Percentiles rank a stretch among this genome's conserved stretches.
Conservation (phyloP, 2,113 vertebrate genomes). For the Vicugna pacos region DNA sequence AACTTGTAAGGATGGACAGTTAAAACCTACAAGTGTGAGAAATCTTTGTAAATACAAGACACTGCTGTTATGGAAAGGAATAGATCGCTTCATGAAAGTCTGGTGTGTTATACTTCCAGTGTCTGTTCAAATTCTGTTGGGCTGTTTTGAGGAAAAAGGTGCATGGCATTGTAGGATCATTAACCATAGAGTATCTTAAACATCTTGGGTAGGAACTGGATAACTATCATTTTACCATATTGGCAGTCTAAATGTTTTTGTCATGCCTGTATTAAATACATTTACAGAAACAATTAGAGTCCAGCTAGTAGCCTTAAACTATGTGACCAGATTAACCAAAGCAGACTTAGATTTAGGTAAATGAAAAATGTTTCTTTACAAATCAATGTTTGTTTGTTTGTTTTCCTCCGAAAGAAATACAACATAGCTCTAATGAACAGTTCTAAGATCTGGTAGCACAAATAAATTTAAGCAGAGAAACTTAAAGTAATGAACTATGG, state of each 20-base stretch:
- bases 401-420: constrained; percentile 9
- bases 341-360: neutral
- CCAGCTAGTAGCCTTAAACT: constrained; percentile 4
- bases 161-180: neutral
- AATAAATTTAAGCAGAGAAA: constrained; percentile 65
- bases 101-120: neutral
- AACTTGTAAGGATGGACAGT: neutral
- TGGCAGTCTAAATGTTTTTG: neutral
- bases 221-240: neutral
- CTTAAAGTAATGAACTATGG: constrained; percentile 29
- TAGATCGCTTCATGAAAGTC: neutral
- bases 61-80: neutral
- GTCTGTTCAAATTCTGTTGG: neutral
- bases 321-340: constrained; percentile 11
- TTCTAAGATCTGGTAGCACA: constrained; percentile 59
- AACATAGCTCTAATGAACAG: neutral
- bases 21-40: constrained; percentile 13
- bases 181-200: neutral
- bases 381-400: neutral
- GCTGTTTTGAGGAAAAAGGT: neutral
- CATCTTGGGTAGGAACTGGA: neutral
- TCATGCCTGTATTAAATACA: neutral
- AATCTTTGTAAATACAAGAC: neutral
- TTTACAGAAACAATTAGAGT: neutral
- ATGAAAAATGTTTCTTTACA: neutral